A percentile compares a stretch with the other conserved stretches of the same genome.
These are phyloP conservation scores for Lepidurus arcticus DNA, from an alignment of 1,140 invertebrate species.

Conservation along the genomic window DNA sequence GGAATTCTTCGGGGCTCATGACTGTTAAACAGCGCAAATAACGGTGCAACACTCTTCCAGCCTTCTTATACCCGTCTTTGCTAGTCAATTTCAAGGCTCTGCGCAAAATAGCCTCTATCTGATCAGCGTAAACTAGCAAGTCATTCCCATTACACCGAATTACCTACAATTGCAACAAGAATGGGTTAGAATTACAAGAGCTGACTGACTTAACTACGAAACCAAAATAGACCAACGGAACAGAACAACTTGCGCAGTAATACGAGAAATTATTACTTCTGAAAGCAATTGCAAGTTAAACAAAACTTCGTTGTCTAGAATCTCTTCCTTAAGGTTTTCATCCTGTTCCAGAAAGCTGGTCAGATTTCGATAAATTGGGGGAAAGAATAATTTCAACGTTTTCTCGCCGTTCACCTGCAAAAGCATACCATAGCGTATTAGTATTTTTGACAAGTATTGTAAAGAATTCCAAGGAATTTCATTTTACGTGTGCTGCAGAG, in stretches of 20 bases:
- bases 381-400: constrained; percentile 64
- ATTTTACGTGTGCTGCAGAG: constrained; percentile 45
- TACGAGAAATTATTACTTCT: constrained; percentile 48
- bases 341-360: constrained; percentile 47
- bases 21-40: constrained; percentile 55
- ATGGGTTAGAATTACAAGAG: constrained; percentile 33
- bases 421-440: constrained; percentile 40
- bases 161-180: constrained; percentile 41
- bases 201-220: constrained; percentile 34
- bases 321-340: constrained; percentile 62
- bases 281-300: constrained; percentile 71
- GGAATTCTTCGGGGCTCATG: constrained; percentile 59
- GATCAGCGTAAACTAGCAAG: constrained; percentile 56
- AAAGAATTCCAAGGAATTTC: background rate
- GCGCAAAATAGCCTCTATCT: constrained; percentile 56
- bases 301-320: constrained; percentile 68
- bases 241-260: constrained; percentile 25
- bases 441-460: background rate
- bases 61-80: constrained; percentile 54
- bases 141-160: constrained; percentile 54
- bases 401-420: constrained; percentile 57
- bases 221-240: background rate
- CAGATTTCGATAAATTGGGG: constrained; percentile 58
- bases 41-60: constrained; percentile 47
- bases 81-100: constrained; percentile 57